Percentiles rank a stretch among this genome's conserved stretches.
These are phyloP conservation scores for Uria lomvia DNA, from an alignment of 2,113 vertebrate species.

Conservation along the genomic window DNA sequence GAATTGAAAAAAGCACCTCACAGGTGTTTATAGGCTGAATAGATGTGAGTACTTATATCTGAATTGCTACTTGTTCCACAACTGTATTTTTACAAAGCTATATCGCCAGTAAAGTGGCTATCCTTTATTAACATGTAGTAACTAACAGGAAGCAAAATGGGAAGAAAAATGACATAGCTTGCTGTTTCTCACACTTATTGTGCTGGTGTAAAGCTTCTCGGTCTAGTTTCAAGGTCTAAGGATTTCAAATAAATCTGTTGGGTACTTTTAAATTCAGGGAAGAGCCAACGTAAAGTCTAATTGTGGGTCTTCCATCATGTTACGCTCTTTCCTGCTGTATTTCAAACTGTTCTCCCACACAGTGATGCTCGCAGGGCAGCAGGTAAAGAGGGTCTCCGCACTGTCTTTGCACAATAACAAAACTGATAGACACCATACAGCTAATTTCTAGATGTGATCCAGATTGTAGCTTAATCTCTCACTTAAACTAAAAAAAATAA, in stretches of 20 bases:
- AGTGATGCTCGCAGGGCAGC: neutral
- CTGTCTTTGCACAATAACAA: neutral
- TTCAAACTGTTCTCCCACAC: neutral
- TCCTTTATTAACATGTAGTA: neutral
- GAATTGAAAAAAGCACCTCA: neutral
- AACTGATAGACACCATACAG: neutral
- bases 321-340: neutral
- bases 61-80: neutral
- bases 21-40: neutral
- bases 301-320: neutral
- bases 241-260: neutral
- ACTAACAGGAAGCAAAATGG: neutral
- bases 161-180: neutral
- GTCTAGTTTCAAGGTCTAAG: neutral
- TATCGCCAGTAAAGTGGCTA: neutral
- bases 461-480: neutral
- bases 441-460: neutral
- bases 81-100: neutral
- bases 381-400: rapidly evolving
- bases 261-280: neutral
- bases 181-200: neutral
- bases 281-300: neutral
- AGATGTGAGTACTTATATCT: neutral
- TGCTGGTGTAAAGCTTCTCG: neutral
- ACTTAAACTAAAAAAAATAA: neutral